Evolutionary conservation across 2,113 vertebrate species (phyloP), one percentile per base, ranked within the genome.

Genomic region (Corythoichthys haematopterus): DNA sequence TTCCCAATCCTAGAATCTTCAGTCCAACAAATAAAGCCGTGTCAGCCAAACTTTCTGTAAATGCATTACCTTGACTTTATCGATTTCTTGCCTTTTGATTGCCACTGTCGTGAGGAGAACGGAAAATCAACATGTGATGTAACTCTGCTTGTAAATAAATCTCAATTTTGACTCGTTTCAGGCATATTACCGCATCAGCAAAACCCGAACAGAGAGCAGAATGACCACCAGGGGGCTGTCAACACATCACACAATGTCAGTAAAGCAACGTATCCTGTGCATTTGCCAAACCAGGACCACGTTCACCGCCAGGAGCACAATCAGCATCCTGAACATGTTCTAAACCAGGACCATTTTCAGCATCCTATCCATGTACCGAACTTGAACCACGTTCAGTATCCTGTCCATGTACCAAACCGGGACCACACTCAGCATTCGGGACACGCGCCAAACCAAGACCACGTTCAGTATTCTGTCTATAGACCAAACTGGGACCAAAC

Each of bases 161-260:
- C 3, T 55, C 13, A 35, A 14, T 15, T 36, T 33, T 3, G 13
- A 33, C 33, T 47, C 3, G 10, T 76, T 74, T 50, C 73, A 84
- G 80, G 4, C 2, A 37, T 40, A 3, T 40, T 46, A 12, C 0
- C 33, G 1, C 69, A 62, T 52, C 72, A 35, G 16, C 66, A 65
- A 43, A 59, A 84, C 55, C 80, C 50, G 1, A 37, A 78, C 72
- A 40, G 57, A 0, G 74, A 78, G 2, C 84, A 86, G 70, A 83
- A 80, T 4, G 78, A 86, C 76, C 16, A 76, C 72, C 71, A 79
- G 6, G 14, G 6, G 0, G 7, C 59, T 0, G 6, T 40, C 60
- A 2, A 3, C 43, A 1, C 3, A 0, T 46, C 0, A 14, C 6
- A 66, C 4, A 4, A 20, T 35, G 6, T 52, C 20, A n/a, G 38